Percentiles rank a stretch among this genome's conserved stretches.
Conservation (phyloP, 1,140 invertebrate genomes). For the Diabrotica undecimpunctata region DNA sequence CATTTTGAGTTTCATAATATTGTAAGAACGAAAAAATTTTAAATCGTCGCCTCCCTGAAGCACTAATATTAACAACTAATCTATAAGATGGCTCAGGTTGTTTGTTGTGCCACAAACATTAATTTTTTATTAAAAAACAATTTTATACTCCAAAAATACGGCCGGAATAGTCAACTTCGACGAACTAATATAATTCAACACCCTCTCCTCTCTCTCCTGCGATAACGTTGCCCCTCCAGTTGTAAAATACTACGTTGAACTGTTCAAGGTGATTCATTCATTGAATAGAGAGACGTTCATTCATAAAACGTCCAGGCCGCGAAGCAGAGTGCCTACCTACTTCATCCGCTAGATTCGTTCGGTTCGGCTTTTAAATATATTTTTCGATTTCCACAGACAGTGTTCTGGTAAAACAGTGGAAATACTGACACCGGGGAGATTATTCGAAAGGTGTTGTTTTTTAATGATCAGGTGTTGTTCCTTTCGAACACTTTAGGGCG, state of each 20-base stretch:
- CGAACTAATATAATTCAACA: not conserved
- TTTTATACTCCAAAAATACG: not conserved
- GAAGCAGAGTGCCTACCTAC: not conserved
- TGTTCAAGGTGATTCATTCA: not conserved
- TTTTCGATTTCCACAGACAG: not conserved
- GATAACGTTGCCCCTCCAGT: not conserved
- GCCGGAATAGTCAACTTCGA: not conserved
- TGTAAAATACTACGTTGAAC: constrained; percentile 1
- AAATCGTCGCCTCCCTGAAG: too few species aligned
- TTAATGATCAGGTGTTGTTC: not conserved
- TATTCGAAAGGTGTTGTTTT: not conserved
- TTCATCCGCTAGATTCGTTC: not conserved
- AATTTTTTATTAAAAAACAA: not conserved
- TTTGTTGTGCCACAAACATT: too few species aligned
- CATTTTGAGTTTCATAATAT: too few species aligned
- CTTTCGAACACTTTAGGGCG: too few species aligned
- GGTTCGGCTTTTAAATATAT: not conserved
- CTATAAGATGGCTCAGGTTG: too few species aligned
- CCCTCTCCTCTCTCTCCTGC: not conserved
- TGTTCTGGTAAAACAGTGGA: not conserved
- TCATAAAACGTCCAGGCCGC: not conserved
- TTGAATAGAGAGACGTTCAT: not conserved
- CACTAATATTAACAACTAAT: too few species aligned
- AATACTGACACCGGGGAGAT: not conserved
- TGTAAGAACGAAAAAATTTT: too few species aligned